phyloP scores from a whole-genome alignment of 2,797 vertebrate species.

The Cirrhinus molitorella region DNA sequence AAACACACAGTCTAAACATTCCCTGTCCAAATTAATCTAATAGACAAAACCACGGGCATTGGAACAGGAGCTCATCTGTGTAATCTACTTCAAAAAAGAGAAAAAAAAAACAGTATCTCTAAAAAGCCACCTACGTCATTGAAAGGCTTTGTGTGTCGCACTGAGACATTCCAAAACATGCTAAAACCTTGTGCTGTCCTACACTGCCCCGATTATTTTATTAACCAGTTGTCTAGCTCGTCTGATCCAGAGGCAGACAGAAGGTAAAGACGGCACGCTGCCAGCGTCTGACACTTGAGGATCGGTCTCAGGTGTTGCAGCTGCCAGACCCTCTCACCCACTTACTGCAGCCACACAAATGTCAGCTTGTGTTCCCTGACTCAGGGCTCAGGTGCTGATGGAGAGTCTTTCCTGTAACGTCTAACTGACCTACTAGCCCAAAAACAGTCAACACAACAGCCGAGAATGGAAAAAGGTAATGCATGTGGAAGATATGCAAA shows the following conservation, averaged over 20 bases:
- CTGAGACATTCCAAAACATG: constrained; percentile 3
- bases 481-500: background rate
- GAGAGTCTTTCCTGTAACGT: background rate
- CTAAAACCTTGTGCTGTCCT: background rate
- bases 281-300: constrained; percentile 1
- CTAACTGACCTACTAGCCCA: constrained; percentile 40
- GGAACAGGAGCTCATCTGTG: background rate
- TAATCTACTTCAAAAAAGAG: constrained; percentile 14
- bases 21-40: constrained; percentile 56
- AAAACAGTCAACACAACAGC: constrained; percentile 34
- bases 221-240: background rate
- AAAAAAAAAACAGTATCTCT: background rate
- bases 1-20: constrained; percentile 32
- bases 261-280: background rate
- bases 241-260: constrained; percentile 13
- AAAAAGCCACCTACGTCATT: constrained; percentile 10
- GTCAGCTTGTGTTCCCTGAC: constrained; percentile 7
- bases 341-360: constrained; percentile 15
- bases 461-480: background rate
- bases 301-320: constrained; percentile 33
- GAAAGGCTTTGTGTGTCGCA: background rate
- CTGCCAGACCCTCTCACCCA: constrained; percentile 6
- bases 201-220: constrained; percentile 2
- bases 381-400: constrained; percentile 40
- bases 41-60: background rate